Conservation (phyloP, 2,888 invertebrate genomes). For the Blera fallax region DNA sequence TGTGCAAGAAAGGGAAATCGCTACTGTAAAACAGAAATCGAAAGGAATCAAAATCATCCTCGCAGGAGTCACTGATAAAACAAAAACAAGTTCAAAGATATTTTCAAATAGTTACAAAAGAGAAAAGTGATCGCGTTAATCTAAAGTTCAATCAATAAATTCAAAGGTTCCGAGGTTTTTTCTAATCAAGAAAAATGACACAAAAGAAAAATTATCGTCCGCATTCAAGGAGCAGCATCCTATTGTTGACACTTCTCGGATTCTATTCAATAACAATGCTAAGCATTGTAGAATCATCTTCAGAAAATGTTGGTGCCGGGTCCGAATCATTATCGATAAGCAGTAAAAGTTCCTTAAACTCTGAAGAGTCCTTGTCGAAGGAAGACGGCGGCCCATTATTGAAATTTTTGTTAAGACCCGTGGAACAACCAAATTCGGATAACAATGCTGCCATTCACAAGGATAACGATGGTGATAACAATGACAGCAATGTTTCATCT, state of each 20-base stretch:
- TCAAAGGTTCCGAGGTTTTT: background rate
- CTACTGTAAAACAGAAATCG: background rate
- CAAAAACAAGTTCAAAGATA: background rate
- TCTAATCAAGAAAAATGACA: constrained; percentile 22
- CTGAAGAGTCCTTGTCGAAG: constrained; percentile 15
- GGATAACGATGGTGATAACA: constrained; percentile 52
- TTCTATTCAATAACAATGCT: constrained; percentile 25
- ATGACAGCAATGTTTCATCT: constrained; percentile 46
- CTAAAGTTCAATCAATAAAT: background rate
- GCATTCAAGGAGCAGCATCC: background rate
- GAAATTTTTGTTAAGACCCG: constrained; percentile 33
- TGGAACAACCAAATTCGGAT: constrained; percentile 15
- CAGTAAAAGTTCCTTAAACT: background rate
- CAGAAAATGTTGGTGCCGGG: constrained; percentile 2
- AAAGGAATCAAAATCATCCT: background rate
- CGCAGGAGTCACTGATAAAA: background rate
- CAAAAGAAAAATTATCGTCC: background rate
- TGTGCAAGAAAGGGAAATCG: constrained; percentile 24
- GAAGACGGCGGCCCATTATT: constrained; percentile 40
- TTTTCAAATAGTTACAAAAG: no score
- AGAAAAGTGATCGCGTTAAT: background rate
- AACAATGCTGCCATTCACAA: constrained; percentile 43
- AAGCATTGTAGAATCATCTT: constrained; percentile 23
- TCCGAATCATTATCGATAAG: constrained; percentile 41
- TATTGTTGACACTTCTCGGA: constrained; percentile 21